Percentiles rank a stretch among this genome's conserved stretches.
phyloP scores from a whole-genome alignment of 2,888 invertebrate genomes.

The Callinectes sapidus region DNA sequence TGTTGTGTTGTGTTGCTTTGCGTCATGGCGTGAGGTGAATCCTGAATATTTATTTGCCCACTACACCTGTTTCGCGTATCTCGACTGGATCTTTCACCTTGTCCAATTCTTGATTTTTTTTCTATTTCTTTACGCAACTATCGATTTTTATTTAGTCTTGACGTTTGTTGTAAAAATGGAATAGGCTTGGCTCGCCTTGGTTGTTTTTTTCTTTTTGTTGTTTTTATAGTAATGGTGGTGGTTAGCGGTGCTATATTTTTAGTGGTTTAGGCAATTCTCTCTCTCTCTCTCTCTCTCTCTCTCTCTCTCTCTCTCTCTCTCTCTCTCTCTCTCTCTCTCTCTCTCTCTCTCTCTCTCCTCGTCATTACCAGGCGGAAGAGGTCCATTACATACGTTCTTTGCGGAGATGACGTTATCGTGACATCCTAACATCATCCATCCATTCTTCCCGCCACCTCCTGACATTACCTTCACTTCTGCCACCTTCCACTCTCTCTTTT shows the following conservation, averaged over 20 bases:
- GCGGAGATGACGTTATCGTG: background rate
- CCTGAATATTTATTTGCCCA: background rate
- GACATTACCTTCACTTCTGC: background rate
- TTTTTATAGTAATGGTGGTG: background rate
- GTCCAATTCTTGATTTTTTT: background rate
- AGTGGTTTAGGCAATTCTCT: background rate
- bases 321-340: slow-evolving; percentile 9
- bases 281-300: background rate
- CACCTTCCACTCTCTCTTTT: background rate
- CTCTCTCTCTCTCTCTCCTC: background rate
- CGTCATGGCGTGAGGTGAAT: background rate
- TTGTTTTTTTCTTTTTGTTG: background rate
- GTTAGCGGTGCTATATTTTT: background rate
- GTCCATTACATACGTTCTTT: background rate
- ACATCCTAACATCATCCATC: background rate
- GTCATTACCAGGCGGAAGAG: background rate
- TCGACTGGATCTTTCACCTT: background rate
- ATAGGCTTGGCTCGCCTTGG: background rate
- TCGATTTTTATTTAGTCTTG: background rate
- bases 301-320: slow-evolving; percentile 21
- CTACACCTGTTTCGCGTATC: background rate
- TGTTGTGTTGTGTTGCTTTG: background rate
- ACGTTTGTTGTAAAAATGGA: background rate
- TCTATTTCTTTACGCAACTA: background rate
- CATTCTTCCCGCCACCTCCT: background rate